Base-by-base conservation (phyloP, 2,888 invertebrate genomes). In the Pandemis corylana region DNA sequence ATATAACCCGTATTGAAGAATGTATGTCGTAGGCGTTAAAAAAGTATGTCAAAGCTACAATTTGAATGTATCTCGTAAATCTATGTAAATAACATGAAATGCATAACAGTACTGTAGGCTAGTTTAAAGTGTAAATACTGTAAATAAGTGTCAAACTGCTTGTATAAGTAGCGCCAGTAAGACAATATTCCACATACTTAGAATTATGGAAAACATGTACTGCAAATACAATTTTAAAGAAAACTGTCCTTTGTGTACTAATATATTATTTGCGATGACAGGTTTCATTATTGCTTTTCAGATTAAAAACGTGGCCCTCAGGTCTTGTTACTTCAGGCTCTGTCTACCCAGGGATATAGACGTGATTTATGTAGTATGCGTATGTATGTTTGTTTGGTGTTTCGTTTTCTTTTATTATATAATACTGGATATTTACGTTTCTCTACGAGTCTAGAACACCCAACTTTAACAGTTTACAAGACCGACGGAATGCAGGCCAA, bases 371-470 rank as follows among this genome's bases (percentile, higher is more conserved):
- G 28, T 36, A 36, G 28, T 36, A 36, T 36, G 28, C 2, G 28
- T 36, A 46, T 46, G 46, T 61, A 15, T 15, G 15, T 20, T 0
- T 20, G 20, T 20, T 20, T 20, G 20, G 6, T 63, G n/a, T 62
- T 5, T 36, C 2, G 28, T 7, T 20, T 42, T 15, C 7, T n/a
- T 20, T 42, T 15, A 2, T n/a, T 42, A 7, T 20, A 64, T 44
- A 64, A 64, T 44, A 64, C 64, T 64, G 42, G 42, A 44, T 44
- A 64, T 20, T 64, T 62, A 62, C 28, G 15, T 20, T 9, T 20
- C 20, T 13, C 20, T 62, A 36, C 6, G 10, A 41, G 15, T 44
- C 41, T 15, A 44, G 5, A 41, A 64, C 42, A 63, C 44, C 64
- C 64, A 64, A 64, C 42, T n/a, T 41, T 42, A 44, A 64, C 64